These are phyloP conservation scores for Leptogaster cylindrica DNA, from an alignment of 2,888 invertebrate species.

Conservation along the genomic window DNA sequence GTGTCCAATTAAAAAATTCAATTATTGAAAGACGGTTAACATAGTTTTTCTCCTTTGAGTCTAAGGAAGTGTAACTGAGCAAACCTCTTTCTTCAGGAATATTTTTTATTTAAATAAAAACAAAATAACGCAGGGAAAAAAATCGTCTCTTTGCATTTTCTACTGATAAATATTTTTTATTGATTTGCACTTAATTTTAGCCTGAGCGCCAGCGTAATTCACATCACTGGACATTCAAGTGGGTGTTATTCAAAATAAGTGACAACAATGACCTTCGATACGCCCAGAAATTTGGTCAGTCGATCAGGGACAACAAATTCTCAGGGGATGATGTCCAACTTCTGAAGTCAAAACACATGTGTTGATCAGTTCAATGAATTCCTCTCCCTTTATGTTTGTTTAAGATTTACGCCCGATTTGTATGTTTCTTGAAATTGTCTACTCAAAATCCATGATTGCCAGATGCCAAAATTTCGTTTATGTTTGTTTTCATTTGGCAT, in stretches of 20 bases:
- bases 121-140: no score
- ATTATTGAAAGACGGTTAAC: no score
- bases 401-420: constrained; percentile 23
- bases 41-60: no score
- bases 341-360: constrained; percentile 14
- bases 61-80: no score
- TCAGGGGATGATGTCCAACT: constrained; percentile 3
- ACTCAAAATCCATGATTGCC: not conserved
- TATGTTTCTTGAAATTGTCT: constrained; percentile 5
- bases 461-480: constrained; percentile 5
- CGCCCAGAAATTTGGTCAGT: constrained; percentile 29
- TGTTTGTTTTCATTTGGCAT: constrained; percentile 29
- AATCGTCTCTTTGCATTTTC: no score
- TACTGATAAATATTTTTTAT: not conserved
- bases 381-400: constrained; percentile 4
- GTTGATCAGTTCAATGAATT: constrained; percentile 1
- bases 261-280: constrained; percentile 19
- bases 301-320: not conserved
- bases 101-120: no score
- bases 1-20: constrained; percentile 17
- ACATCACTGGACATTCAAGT: constrained; percentile 20
- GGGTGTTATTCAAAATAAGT: constrained; percentile 6
- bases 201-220: constrained; percentile 5
- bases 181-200: not conserved
- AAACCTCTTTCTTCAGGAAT: no score